Evolutionary conservation across 2,113 vertebrate genomes (phyloP).

Genomic region (Anseranas semipalmata): DNA sequence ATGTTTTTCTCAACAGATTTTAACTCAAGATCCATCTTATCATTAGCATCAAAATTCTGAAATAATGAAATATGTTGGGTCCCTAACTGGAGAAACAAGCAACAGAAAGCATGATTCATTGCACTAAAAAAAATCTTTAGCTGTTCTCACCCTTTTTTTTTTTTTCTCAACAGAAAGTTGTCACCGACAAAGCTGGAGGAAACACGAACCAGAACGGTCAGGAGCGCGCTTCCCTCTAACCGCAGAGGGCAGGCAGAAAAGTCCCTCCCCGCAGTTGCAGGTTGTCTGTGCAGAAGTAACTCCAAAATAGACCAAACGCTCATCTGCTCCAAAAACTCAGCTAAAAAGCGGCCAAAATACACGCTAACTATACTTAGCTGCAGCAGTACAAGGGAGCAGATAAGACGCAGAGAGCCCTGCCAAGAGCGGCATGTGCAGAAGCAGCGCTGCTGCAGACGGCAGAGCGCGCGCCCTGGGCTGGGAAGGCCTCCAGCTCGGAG

Average conservation of each 20-base stretch:
- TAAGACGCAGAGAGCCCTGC: not conserved
- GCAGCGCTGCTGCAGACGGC: constrained; percentile 1
- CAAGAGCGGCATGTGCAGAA: not conserved
- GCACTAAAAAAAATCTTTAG: not conserved
- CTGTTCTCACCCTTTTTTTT: not conserved
- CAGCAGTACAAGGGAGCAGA: not conserved
- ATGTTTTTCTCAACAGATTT: constrained; percentile 34
- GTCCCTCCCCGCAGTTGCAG: not conserved
- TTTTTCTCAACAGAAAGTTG: not conserved
- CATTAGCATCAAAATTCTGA: not conserved
- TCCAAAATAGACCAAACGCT: not conserved
- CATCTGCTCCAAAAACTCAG: not conserved
- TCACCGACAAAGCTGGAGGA: not conserved
- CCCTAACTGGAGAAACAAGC: not conserved
- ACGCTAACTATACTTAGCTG: not conserved
- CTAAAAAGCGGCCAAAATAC: not conserved
- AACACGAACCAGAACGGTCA: not conserved
- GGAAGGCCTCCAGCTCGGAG: constrained; percentile 39
- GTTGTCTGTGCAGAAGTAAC: not conserved
- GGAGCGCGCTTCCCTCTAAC: not conserved
- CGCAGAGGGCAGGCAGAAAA: not conserved
- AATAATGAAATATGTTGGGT: not conserved
- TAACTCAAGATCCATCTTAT: not conserved
- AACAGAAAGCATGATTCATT: not conserved
- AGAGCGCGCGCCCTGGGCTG: not conserved